These are phyloP conservation scores for human DNA, from an alignment of 2,113 vertebrate genomes.

Conservation along the genomic window DNA sequence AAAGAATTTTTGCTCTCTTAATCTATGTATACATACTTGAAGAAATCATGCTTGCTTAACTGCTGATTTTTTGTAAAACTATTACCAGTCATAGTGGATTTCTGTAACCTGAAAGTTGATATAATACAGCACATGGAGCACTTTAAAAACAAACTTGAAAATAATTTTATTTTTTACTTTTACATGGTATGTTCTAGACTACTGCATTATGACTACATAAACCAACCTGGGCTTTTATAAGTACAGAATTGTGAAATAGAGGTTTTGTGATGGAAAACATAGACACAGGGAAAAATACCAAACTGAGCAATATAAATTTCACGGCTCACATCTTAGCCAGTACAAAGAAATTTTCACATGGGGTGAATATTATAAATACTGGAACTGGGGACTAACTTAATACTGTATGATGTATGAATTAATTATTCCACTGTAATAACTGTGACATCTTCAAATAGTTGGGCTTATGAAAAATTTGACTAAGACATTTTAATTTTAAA, in stretches of 20 bases:
- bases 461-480: slow-evolving; percentile 5
- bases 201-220: background rate
- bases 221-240: slow-evolving; percentile 35
- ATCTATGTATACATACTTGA: slow-evolving; percentile 54
- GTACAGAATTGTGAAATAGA: background rate
- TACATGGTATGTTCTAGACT: slow-evolving; percentile 22
- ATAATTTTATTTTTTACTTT: slow-evolving; percentile 12
- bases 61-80: slow-evolving; percentile 50
- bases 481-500: background rate
- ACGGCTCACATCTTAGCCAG: background rate
- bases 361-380: background rate
- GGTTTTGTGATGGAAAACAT: slow-evolving; percentile 6
- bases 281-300: background rate
- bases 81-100: slow-evolving; percentile 18
- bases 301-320: background rate
- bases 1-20: slow-evolving; percentile 53
- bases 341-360: background rate
- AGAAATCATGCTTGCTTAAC: slow-evolving; percentile 30
- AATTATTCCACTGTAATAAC: slow-evolving; percentile 4
- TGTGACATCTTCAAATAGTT: background rate
- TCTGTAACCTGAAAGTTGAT: slow-evolving; percentile 53
- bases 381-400: slow-evolving; percentile 17
- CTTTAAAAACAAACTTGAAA: slow-evolving; percentile 77
- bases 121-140: slow-evolving; percentile 57
- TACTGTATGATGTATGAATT: background rate